Conservation (phyloP, 2,888 invertebrate species). For the Erebia ligea region DNA sequence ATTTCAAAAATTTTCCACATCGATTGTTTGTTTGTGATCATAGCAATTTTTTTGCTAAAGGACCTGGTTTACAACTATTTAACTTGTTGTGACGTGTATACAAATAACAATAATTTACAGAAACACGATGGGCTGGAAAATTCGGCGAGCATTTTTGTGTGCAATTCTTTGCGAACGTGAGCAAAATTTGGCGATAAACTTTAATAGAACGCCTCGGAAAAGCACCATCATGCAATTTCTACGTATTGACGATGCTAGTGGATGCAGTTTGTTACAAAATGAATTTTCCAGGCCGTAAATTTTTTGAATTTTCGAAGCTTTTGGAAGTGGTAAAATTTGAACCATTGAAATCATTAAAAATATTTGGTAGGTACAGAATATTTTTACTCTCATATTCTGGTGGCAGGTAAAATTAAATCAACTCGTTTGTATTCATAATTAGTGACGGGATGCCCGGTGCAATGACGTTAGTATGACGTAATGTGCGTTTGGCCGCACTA, state of each 20-base stretch:
- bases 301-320: not conserved
- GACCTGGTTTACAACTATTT: no score
- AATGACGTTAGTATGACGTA: no score
- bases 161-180: slow-evolving; percentile 2
- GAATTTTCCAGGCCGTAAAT: not conserved
- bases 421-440: no score
- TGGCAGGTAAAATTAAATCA: no score
- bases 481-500: no score
- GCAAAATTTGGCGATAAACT: slow-evolving; percentile 17
- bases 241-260: not conserved
- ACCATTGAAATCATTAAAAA: not conserved
- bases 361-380: not conserved
- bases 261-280: slow-evolving; percentile 10
- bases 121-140: not conserved
- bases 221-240: slow-evolving; percentile 13
- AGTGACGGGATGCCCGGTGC: no score
- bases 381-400: not conserved
- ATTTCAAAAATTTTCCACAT: no score
- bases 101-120: not conserved
- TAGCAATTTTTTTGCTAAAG: no score
- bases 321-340: not conserved
- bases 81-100: no score
- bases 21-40: no score
- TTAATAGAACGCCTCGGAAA: slow-evolving; percentile 17
- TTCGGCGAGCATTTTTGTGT: not conserved